A percentile compares a stretch with the other conserved stretches of the same genome.
These are phyloP conservation scores for Zoroaster sp. DNA, from an alignment of 53 echinoderm and acorn worm genomes.

Conservation along the genomic window DNA sequence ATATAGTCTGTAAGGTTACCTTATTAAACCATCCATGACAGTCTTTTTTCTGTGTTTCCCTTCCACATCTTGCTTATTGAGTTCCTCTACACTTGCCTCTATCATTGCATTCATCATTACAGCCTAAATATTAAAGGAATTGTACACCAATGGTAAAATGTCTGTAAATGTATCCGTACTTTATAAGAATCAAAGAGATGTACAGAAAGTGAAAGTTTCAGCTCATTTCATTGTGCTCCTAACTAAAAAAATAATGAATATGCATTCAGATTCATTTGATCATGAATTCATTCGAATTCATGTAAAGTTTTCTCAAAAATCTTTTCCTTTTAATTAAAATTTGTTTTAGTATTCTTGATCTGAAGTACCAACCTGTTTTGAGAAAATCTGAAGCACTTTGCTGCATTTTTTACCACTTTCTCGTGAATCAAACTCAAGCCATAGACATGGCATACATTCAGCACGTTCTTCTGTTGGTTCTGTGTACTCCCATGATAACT, in stretches of 20 bases:
- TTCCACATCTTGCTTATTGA: constrained; percentile 88
- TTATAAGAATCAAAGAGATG: too few species aligned
- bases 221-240: too few species aligned
- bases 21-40: constrained; percentile 74
- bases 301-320: too few species aligned
- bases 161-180: background rate
- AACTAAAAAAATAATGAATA: too few species aligned
- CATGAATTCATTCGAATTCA: too few species aligned
- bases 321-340: too few species aligned
- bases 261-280: too few species aligned
- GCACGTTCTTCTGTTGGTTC: constrained; percentile 65
- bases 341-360: too few species aligned
- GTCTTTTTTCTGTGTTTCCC: constrained; percentile 56
- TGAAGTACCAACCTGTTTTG: constrained; percentile 94
- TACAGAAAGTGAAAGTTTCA: too few species aligned
- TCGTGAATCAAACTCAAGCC: constrained; percentile 89
- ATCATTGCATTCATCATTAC: constrained; percentile 99
- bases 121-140: constrained; percentile 58
- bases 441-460: constrained; percentile 85
- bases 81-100: constrained; percentile 92
- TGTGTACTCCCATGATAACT: constrained; percentile 98
- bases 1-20: too few species aligned
- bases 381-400: constrained; percentile 91
- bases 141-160: background rate
- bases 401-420: constrained; percentile 78